Conservation (phyloP, 2,888 invertebrate species). For the Ennomos fuscantarius region DNA sequence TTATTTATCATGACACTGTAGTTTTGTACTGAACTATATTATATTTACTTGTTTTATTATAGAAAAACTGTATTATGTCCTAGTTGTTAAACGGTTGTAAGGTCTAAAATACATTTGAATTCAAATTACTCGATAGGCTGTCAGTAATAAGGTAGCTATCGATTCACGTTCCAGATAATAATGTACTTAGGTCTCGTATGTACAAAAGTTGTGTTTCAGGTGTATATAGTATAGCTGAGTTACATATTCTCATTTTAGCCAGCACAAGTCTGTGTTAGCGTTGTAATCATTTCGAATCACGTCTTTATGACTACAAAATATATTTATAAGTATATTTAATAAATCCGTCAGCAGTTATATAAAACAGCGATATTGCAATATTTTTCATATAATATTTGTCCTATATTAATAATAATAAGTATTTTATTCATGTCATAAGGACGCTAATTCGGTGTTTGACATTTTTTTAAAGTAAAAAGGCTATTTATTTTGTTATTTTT, state of each 20-base stretch:
- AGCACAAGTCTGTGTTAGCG: slow-evolving; percentile 66
- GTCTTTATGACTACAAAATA: slow-evolving; percentile 57
- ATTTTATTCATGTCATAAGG: slow-evolving; percentile 49
- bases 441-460: slow-evolving; percentile 50
- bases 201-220: slow-evolving; percentile 12
- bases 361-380: slow-evolving; percentile 30
- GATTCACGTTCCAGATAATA: not conserved
- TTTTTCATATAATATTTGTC: slow-evolving; percentile 31
- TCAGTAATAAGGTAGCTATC: slow-evolving; percentile 8
- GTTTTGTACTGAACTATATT: slow-evolving; percentile 37
- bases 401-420: slow-evolving; percentile 25
- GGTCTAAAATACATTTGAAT: slow-evolving; percentile 11
- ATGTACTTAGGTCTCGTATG: not conserved
- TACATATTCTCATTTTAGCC: slow-evolving; percentile 69
- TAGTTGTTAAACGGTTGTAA: slow-evolving; percentile 18
- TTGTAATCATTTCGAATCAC: slow-evolving; percentile 57
- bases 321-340: slow-evolving; percentile 27
- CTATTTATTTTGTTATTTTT: slow-evolving; percentile 84
- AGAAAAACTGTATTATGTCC: slow-evolving; percentile 11
- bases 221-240: slow-evolving; percentile 45
- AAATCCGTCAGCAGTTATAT: slow-evolving; percentile 27
- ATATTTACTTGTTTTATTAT: slow-evolving; percentile 30
- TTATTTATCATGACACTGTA: slow-evolving; percentile 46
- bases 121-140: slow-evolving; percentile 6
- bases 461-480: slow-evolving; percentile 62